Evolutionary conservation across 2,888 invertebrate genomes (phyloP), one percentile per base, ranked within the genome.

Genomic region (Aelia acuminata): DNA sequence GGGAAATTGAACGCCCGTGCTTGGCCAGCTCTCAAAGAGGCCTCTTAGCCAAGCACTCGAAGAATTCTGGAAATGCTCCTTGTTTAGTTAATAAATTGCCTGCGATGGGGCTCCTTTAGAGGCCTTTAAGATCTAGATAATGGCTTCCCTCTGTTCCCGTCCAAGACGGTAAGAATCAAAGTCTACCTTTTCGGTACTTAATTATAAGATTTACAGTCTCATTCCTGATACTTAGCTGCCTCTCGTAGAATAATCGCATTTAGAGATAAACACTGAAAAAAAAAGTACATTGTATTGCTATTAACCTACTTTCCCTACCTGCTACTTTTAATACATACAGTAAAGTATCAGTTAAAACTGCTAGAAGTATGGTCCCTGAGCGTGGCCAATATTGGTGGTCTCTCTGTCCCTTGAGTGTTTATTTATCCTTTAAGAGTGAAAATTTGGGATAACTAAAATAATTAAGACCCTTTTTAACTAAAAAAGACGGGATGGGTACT

Each of bases 31-130:
- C 80, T 80, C 80, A 80, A 80, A 80, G 80, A 80, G 43, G 10
- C 80, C 80, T 80, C 80, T 80, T 80, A 80, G 80, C 5, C 10
- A 47, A 47, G 80, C 22, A 80, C 43, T 39, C n/a, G 39, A 80
- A 43, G 80, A 80, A 80, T 80, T 47, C 80, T 39, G 18, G 43
- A 80, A 80, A 80, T 80, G 80, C 80, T 80, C 80, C 80, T 43
- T 80, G 80, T 80, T 80, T 47, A 80, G 80, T 80, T 80, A 80
- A 80, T 80, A 80, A 80, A 80, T 80, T 80, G 80, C 43, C 43
- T 7, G 11, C n/a, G 43, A 70, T 70, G 35, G 63, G 35, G 18
- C 63, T 70, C 43, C 43, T 80, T 80, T 43, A 80, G 39, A 18
- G 43, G 13, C 80, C 1, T 35, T 80, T 80, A n/a, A n/a, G 43